Percentiles rank a stretch among this genome's conserved stretches.
Evolutionary conservation across 1,140 invertebrate species (phyloP).

Genomic region (Ceratoteleas bidentatus): DNA sequence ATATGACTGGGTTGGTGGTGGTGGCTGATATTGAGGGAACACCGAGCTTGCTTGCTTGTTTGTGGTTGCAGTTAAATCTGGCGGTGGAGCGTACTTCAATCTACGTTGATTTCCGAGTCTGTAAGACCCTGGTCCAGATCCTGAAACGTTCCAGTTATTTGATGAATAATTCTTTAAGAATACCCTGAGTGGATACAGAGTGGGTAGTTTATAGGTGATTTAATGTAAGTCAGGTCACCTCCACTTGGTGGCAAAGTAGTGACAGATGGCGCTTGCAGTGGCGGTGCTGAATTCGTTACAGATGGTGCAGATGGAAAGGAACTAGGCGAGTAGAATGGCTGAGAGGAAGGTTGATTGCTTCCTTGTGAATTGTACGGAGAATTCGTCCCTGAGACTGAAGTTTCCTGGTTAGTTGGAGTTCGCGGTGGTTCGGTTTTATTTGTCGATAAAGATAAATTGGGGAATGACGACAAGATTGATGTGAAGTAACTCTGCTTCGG

Average conservation of each 20-base stretch:
- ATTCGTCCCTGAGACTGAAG: slow-evolving; percentile 34
- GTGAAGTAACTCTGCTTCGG: slow-evolving; percentile 74
- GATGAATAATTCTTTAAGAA: background rate
- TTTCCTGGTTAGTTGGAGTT: slow-evolving; percentile 27
- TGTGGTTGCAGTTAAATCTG: slow-evolving; percentile 70
- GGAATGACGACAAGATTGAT: slow-evolving; percentile 76
- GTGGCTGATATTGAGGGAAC: slow-evolving; percentile 30
- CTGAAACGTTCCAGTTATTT: background rate
- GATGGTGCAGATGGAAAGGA: slow-evolving; percentile 3
- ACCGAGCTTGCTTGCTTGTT: slow-evolving; percentile 6
- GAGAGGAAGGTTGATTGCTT: background rate
- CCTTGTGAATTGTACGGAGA: slow-evolving; percentile 33
- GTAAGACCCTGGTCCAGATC: slow-evolving; percentile 71
- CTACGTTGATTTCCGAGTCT: slow-evolving; percentile 77
- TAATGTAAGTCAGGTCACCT: too few relatives aligned
- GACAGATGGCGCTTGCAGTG: slow-evolving; percentile 32
- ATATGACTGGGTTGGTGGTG: slow-evolving; percentile 33
- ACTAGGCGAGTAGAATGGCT: slow-evolving; percentile 19
- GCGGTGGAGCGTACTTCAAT: slow-evolving; percentile 76
- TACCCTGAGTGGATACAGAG: too few relatives aligned
- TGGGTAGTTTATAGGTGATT: too few relatives aligned
- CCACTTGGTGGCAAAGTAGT: slow-evolving; percentile 54
- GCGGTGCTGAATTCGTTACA: background rate
- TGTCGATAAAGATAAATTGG: slow-evolving; percentile 73
- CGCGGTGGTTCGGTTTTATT: slow-evolving; percentile 60